Base-by-base conservation (phyloP, 1,140 invertebrate species). In the Sycophila sp. region DNA sequence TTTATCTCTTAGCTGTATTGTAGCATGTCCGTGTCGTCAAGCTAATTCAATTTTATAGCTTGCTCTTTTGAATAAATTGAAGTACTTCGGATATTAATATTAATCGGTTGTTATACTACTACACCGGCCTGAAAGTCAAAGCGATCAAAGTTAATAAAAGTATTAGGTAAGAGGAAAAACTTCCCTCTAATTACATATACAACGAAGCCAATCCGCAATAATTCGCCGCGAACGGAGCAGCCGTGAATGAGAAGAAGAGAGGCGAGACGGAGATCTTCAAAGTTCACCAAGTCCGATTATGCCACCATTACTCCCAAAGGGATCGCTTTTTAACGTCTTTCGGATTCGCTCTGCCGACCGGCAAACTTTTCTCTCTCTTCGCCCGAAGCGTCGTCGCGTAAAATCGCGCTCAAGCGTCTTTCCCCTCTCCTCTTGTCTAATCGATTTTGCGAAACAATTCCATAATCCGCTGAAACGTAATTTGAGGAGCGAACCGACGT, bases 371-470 rank as follows among this genome's bases (percentile, higher is more conserved):
- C 59, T 56, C 47, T 49, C n/a, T 34, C 59, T 49, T 26, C 26
- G 45, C 63, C 45, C 45, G 64, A 65, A 40, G 71, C 71, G 66
- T 73, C 45, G 71, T 53, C 28, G 30, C 66, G 66, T 73, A 63
- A 69, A 73, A 73, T 69, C 59, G n/a, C 22, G 28, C 62, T n/a
- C 34, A 53, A 67, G 36, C 15, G 13, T 47, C 73, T 32, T 63
- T 69, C 11, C 63, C 32, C 32, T 53, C 53, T 71, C 59, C n/a
- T 69, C 67, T 26, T 22, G 55, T 73, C 73, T 84, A 84, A 86
- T 86, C 74, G 76, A 85, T 79, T 85, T 82, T 80, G 71, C 75
- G 76, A 77, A 81, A 81, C 82, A 84, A 83, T 85, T 84, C 81
- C 32, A 34, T 85, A 85, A 84, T 85, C 83, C 75, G 76, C 75